Percentiles rank a stretch among this genome's conserved stretches.
These are phyloP conservation scores for Drosophila suboccidentalis DNA, from an alignment of 2,888 invertebrate species.

Conservation along the genomic window DNA sequence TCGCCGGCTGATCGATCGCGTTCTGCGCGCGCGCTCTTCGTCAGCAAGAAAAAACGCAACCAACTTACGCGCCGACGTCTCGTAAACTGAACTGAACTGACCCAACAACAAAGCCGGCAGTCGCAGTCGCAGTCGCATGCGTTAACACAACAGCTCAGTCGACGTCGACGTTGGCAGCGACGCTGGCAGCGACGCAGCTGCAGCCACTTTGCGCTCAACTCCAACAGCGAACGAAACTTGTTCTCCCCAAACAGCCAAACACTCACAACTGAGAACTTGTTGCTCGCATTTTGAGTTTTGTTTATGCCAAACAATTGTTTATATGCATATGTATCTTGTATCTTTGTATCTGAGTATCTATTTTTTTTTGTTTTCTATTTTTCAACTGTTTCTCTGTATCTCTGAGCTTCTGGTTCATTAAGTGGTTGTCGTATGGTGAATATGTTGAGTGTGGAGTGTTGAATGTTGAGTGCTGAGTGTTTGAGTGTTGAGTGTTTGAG, in stretches of 20 bases:
- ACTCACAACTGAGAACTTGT: conserved; percentile 50
- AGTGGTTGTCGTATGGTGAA: conserved; percentile 68
- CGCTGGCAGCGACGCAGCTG: conserved; percentile 30
- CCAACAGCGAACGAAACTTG: conserved; percentile 71
- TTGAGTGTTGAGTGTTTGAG: neutral
- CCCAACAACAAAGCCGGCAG: conserved; percentile 66
- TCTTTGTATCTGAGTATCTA: conserved; percentile 8
- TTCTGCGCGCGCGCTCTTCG: conserved; percentile 51
- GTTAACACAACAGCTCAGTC: conserved; percentile 47
- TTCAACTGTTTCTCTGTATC: conserved; percentile 11
- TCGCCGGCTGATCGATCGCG: conserved; percentile 59
- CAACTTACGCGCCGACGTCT: conserved; percentile 78
- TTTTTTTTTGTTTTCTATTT: conserved; percentile 8
- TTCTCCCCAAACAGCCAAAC: conserved; percentile 55
- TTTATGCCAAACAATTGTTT: conserved; percentile 38
- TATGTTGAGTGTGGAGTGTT: conserved; percentile 54
- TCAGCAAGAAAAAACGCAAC: conserved; percentile 62
- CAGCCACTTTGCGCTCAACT: conserved; percentile 73
- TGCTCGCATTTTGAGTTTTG: conserved; percentile 60
- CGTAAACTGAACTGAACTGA: conserved; percentile 78
- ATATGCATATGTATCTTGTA: conserved; percentile 15
- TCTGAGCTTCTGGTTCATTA: conserved; percentile 66
- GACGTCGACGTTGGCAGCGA: conserved; percentile 3
- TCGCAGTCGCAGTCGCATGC: conserved; percentile 62
- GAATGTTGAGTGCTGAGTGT: conserved; percentile 47